Conservation (phyloP, 2,113 vertebrate species). For the Scytalopus superciliaris region DNA sequence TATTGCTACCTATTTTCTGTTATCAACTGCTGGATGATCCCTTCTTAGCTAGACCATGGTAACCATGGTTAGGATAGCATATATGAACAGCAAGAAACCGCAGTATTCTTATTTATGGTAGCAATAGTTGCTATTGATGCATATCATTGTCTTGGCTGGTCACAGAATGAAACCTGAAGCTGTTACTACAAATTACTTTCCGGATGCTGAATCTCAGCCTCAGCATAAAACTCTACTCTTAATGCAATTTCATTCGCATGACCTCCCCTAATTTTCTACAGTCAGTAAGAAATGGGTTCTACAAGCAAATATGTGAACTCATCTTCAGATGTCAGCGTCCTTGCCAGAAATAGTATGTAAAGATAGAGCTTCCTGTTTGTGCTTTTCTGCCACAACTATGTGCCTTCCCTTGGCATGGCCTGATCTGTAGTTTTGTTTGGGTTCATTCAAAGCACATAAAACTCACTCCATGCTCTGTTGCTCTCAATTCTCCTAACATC, state of each 20-base stretch:
- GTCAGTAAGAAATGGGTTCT: not conserved
- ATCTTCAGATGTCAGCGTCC: not conserved
- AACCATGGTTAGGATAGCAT: not conserved
- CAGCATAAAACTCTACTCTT: not conserved
- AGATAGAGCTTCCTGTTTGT: not conserved
- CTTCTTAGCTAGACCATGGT: not conserved
- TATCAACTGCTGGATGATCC: not conserved
- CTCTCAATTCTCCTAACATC: not conserved
- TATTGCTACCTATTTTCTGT: not conserved
- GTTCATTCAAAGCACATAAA: not conserved
- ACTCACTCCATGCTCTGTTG: not conserved
- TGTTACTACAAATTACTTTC: not conserved
- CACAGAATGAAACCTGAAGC: not conserved
- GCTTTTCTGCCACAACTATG: not conserved
- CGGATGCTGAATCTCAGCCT: not conserved
- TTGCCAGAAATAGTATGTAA: not conserved
- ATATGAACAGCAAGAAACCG: not conserved
- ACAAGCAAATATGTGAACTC: not conserved
- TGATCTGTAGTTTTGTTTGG: not conserved
- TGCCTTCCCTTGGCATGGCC: not conserved
- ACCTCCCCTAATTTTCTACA: not conserved
- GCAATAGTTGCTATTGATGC: not conserved
- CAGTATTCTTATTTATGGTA: not conserved
- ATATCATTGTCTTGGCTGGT: not conserved
- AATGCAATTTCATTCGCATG: not conserved